These are phyloP conservation scores for Acrobasis consociella DNA, from an alignment of 2,888 invertebrate species.

Conservation along the genomic window DNA sequence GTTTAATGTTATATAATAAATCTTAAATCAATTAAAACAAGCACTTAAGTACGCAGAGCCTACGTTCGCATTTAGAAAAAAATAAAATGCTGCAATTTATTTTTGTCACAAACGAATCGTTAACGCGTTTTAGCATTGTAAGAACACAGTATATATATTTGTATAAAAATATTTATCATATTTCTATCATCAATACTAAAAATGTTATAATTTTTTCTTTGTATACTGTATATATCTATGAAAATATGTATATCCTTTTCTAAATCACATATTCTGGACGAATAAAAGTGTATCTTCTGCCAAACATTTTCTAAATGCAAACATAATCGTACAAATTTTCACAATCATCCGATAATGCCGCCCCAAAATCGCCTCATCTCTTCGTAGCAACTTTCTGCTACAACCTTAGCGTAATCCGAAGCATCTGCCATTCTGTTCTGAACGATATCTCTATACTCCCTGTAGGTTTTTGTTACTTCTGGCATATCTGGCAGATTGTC, in stretches of 20 bases:
- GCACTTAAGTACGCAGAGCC: conserved; percentile 28
- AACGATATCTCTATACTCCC: conserved; percentile 72
- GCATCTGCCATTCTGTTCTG: conserved; percentile 77
- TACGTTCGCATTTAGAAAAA: conserved; percentile 33
- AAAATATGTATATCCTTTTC: background rate
- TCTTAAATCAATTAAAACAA: background rate
- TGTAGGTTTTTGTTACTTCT: conserved; percentile 63
- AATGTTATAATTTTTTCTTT: background rate
- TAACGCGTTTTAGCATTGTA: too few species aligned
- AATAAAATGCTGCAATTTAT: background rate
- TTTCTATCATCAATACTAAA: background rate
- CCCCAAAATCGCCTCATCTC: conserved; percentile 69
- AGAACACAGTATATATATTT: background rate
- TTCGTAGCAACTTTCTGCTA: conserved; percentile 78
- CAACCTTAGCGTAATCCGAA: conserved; percentile 75
- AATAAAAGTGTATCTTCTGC: background rate
- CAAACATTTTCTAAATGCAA: conserved; percentile 32
- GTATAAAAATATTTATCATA: background rate
- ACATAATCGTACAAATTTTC: conserved; percentile 23
- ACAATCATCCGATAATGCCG: conserved; percentile 59
- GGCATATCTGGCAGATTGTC: conserved; percentile 67
- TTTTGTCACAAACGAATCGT: too few species aligned
- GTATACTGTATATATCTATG: background rate
- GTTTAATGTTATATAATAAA: background rate
- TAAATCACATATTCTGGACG: background rate